Conservation (phyloP, 2,113 vertebrate species). For the Takifugu flavidus region DNA sequence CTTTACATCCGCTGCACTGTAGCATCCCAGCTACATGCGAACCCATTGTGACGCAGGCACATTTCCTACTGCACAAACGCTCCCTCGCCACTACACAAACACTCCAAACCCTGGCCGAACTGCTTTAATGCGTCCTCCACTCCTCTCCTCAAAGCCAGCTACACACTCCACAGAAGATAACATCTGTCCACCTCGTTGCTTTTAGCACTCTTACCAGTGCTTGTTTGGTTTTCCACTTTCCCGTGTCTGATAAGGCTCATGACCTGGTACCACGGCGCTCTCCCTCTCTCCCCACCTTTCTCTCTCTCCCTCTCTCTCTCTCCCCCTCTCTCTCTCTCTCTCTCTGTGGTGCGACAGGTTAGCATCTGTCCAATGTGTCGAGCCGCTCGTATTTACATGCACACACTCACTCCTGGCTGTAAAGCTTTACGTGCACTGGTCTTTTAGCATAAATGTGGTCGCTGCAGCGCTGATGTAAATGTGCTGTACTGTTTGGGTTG, state of each 20-base stretch:
- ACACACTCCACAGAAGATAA: conserved; percentile 46
- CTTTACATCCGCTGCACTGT: conserved; percentile 20
- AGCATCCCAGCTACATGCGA: conserved; percentile 29
- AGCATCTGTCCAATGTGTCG: background rate
- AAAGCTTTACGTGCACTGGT: conserved; percentile 28
- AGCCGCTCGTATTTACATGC: too few relatives aligned
- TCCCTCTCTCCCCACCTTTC: conserved; percentile 3
- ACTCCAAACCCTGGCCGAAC: conserved; percentile 12
- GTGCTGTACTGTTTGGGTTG: conserved; percentile 51
- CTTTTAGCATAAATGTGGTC: conserved; percentile 45
- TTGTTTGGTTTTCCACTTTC: conserved; percentile 53
- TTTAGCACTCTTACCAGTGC: conserved; percentile 41
- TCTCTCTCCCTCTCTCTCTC: background rate
- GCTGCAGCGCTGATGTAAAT: conserved; percentile 52
- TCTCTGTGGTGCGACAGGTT: conserved; percentile 6
- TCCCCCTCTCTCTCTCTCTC: background rate
- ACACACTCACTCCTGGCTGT: background rate
- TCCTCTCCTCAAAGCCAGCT: conserved; percentile 32
- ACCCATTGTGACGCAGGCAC: conserved; percentile 20
- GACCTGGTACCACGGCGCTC: conserved; percentile 26
- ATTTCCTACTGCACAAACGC: conserved; percentile 24
- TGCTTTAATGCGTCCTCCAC: conserved; percentile 31
- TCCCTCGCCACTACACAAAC: conserved; percentile 27
- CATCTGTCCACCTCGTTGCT: conserved; percentile 44
- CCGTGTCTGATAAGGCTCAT: conserved; percentile 41